These are phyloP conservation scores for Nephrotoma guestfalica DNA, from an alignment of 2,888 invertebrate genomes.

Conservation along the genomic window DNA sequence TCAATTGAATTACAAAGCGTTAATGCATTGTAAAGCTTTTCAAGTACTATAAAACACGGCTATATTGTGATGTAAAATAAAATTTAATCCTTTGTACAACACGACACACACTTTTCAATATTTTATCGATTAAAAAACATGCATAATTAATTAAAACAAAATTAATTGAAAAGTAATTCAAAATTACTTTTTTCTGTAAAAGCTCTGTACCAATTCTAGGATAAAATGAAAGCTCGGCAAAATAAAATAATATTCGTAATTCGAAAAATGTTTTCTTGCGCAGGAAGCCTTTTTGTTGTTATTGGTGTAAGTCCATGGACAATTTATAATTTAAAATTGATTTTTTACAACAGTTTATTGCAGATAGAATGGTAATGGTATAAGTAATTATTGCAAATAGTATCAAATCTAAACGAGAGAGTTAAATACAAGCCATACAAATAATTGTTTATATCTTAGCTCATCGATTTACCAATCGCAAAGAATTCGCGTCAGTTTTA, in stretches of 20 bases:
- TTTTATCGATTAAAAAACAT: not conserved
- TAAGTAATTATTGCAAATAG: no score
- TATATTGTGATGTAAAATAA: not conserved
- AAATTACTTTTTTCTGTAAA: not conserved
- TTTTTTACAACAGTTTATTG: no score
- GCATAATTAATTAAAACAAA: not conserved
- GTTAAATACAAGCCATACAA: no score
- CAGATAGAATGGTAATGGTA: no score
- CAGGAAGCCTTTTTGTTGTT: not conserved
- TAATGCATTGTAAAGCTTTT: not conserved
- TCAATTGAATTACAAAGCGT: not conserved
- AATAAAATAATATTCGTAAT: not conserved
- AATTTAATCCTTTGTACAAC: not conserved
- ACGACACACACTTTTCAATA: not conserved
- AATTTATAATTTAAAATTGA: no score
- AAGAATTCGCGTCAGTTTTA: no score
- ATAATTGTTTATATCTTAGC: no score
- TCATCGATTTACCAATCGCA: no score
- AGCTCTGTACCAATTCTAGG: not conserved
- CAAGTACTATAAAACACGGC: not conserved
- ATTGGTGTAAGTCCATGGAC: no score
- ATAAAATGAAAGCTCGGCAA: not conserved
- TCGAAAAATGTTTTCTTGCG: not conserved
- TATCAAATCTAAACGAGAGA: no score
- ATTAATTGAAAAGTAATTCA: not conserved